phyloP scores from a whole-genome alignment of 2,113 vertebrate species.

The Paraplagusia blochii region DNA sequence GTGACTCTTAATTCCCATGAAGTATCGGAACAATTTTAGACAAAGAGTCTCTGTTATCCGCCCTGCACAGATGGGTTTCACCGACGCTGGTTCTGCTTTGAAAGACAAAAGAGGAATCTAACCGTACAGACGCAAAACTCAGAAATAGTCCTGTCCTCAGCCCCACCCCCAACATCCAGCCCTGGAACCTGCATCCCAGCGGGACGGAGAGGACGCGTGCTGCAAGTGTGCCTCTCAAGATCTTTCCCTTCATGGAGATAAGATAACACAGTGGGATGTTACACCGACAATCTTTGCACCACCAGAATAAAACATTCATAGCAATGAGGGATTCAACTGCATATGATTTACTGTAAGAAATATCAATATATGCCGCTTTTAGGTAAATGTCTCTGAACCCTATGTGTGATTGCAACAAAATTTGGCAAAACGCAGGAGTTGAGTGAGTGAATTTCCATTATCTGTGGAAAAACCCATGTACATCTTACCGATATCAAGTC shows the following conservation, averaged over 20 bases:
- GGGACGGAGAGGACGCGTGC: conserved; percentile 58
- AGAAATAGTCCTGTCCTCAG: conserved; percentile 17
- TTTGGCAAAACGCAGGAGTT: no score
- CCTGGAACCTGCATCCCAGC: conserved; percentile 27
- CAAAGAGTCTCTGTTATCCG: conserved; percentile 66
- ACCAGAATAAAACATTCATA: no score
- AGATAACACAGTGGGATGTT: no score
- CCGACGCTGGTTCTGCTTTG: conserved; percentile 60
- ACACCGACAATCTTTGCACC: no score
- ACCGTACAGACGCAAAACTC: conserved; percentile 55
- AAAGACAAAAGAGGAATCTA: conserved; percentile 70
- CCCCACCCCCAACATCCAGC: background rate
- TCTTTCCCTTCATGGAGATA: conserved; percentile 22
- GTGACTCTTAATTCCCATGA: conserved; percentile 60
- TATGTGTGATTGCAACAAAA: no score
- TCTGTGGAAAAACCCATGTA: no score
- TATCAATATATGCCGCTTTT: no score
- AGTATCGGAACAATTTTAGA: conserved; percentile 56
- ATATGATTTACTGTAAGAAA: no score
- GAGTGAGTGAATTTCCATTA: no score
- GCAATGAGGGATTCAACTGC: no score
- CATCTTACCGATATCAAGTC: no score
- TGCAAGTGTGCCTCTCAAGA: conserved; percentile 69
- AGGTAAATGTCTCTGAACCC: no score
- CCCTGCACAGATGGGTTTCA: conserved; percentile 70